Base-by-base conservation (phyloP, 1,140 invertebrate genomes). In the Diachasma alloeum region DNA sequence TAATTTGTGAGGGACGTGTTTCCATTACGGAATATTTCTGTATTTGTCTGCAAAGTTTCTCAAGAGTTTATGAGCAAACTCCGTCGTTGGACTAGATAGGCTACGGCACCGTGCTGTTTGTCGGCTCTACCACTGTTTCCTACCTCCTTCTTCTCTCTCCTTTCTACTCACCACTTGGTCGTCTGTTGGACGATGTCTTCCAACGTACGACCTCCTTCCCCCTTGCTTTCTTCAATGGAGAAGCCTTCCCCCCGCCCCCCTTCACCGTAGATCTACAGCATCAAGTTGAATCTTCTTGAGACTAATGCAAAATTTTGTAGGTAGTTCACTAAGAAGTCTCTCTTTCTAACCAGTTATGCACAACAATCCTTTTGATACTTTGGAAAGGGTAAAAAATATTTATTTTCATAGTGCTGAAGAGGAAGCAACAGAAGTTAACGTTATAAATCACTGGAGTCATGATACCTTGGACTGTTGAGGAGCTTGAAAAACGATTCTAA, bases 1-100 rank as follows among this genome's bases (percentile, higher is more conserved):
- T 86, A 84, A 87, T 86, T 85, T 84, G 81, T 79, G 79, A 82
- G 76, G 73, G 78, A 86, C 81, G 85, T 86, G 84, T 84, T 86
- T 83, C 82, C 80, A 84, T 86, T 85, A 82, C 84, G 81, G 85
- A 86, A 86, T 86, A 87, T 86, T 86, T 86, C 83, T 85, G 79
- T 85, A 85, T 85, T 85, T 86, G 85, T 87, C 84, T 85, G 85
- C 75, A 76, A 85, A 86, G 84, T 86, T 86, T 84, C 80, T 72
- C 84, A 83, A 85, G 84, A 86, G 84, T 84, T 86, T 83, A 83
- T 80, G 82, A 85, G 84, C 79, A 82, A 87, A 83, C 81, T 84
- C 22, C 69, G n/a, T 37, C 78, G 81, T 79, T 83, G 46, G 68
- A 56, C 39, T 76, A 77, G 72, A 67, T 76, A 56, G 69, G 19